Base-by-base conservation (phyloP, 2,888 invertebrate species). In the Apotomis turbidana region DNA sequence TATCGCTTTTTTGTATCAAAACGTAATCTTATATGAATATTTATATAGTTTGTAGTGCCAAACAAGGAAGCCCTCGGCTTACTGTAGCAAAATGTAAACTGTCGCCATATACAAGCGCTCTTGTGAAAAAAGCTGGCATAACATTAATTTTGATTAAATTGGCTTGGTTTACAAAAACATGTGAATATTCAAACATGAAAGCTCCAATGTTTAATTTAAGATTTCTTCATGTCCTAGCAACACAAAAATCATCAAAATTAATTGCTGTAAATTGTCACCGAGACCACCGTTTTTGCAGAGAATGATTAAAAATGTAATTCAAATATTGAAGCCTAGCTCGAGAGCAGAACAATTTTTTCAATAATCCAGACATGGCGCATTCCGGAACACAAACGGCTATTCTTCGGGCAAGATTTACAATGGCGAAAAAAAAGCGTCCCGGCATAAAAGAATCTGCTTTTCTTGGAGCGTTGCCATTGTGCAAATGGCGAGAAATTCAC, bases 371-470 rank as follows among this genome's bases (percentile, higher is more conserved):
- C 74, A 66, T 73, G 76, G 76, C 78, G 80, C 79, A 78, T 78
- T 74, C 75, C 78, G 77, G 76, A 82, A 82, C 81, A 82, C 82
- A 77, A 80, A 78, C 80, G 76, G 78, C 78, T 78, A 78, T 79
- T 79, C 80, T 83, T 83, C 82, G 81, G 77, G 77, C 77, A 80
- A 84, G 85, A 85, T 87, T 87, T 85, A 86, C 80, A 84, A 77
- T 78, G 70, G 75, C 71, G 75, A 77, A 76, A 76, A 76, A 76
- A 77, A 77, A 75, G 62, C 67, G 74, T 74, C 70, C 68, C 72
- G 72, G 73, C 62, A 75, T 75, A 78, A 77, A 75, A 74, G 55
- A 76, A 60, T 74, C 70, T 72, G 68, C 74, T 76, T 71, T 76
- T 74, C 77, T 76, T 76, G 76, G 76, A 75, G 70, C 71, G 66